phyloP scores from a whole-genome alignment of 1,140 invertebrate genomes.

The Psilanteris sp. region DNA sequence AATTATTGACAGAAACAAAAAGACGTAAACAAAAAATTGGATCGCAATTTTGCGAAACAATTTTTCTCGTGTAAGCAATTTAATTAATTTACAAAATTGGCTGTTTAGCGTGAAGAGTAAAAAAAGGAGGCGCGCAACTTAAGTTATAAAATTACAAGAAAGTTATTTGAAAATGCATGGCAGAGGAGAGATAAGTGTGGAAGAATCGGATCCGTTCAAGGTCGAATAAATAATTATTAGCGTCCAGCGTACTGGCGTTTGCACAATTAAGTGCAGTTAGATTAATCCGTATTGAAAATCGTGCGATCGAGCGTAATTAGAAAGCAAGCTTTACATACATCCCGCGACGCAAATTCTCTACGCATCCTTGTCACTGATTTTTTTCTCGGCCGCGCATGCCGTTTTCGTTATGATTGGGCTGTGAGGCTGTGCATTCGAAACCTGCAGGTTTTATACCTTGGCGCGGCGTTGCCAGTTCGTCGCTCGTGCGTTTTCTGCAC shows the following conservation, averaged over 20 bases:
- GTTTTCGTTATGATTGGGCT: constrained; percentile 65
- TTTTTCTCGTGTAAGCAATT: constrained; percentile 24
- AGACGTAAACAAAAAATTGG: too few species aligned
- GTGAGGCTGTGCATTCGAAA: constrained; percentile 59
- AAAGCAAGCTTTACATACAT: constrained; percentile 58
- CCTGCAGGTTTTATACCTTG: constrained; percentile 59
- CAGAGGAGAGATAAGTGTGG: constrained; percentile 45
- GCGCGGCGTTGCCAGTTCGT: constrained; percentile 48
- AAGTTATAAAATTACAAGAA: constrained; percentile 58
- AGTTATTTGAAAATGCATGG: constrained; percentile 55
- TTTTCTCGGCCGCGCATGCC: constrained; percentile 47
- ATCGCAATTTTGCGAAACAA: constrained; percentile 9
- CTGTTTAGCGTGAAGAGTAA: constrained; percentile 15
- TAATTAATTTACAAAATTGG: constrained; percentile 52
- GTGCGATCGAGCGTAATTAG: constrained; percentile 63
- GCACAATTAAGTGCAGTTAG: constrained; percentile 65
- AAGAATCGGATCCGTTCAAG: constrained; percentile 63
- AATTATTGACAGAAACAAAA: too few species aligned
- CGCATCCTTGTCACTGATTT: constrained; percentile 58
- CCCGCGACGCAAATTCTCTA: constrained; percentile 43
- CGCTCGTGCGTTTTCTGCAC: constrained; percentile 14
- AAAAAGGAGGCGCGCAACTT: constrained; percentile 1
- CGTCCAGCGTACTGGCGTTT: constrained; percentile 52
- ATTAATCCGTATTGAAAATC: constrained; percentile 65
- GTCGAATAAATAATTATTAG: constrained; percentile 63